phyloP scores from a whole-genome alignment of 2,113 vertebrate genomes.

The Rhynchopsitta pachyrhyncha region DNA sequence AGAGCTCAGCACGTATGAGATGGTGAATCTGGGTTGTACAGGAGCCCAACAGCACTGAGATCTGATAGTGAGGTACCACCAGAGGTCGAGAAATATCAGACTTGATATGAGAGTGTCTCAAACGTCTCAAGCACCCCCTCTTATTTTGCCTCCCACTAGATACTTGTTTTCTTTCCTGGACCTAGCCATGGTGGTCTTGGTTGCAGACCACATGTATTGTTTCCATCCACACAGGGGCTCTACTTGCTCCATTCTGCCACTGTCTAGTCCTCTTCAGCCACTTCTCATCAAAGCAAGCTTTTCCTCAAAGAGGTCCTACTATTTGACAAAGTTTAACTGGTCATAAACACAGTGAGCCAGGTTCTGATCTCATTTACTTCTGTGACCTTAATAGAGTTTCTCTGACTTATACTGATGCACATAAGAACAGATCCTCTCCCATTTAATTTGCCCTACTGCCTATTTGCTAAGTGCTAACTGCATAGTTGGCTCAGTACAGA shows the following conservation, averaged over 20 bases:
- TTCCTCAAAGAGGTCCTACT: neutral
- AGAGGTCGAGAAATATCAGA: neutral
- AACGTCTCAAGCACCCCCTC: neutral
- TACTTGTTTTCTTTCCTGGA: neutral
- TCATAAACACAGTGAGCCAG: neutral
- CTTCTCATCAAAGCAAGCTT: neutral
- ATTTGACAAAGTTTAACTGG: neutral
- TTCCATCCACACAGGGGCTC: neutral
- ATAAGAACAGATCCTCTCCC: neutral
- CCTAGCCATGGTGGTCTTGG: neutral
- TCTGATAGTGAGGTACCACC: neutral
- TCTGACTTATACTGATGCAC: neutral
- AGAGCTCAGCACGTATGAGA: neutral
- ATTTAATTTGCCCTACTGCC: neutral
- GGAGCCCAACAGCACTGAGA: neutral
- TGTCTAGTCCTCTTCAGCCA: neutral
- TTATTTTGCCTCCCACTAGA: fast-evolving
- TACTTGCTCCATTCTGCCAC: neutral
- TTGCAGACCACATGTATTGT: neutral
- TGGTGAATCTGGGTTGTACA: neutral
- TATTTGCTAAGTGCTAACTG: constrained; percentile 14
- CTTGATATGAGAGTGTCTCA: neutral
- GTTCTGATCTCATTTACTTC: constrained; percentile 4
- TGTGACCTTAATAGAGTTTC: neutral
- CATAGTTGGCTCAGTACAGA: neutral